phyloP scores from a whole-genome alignment of 2,113 vertebrate genomes.

The Cyanocitta stelleri region DNA sequence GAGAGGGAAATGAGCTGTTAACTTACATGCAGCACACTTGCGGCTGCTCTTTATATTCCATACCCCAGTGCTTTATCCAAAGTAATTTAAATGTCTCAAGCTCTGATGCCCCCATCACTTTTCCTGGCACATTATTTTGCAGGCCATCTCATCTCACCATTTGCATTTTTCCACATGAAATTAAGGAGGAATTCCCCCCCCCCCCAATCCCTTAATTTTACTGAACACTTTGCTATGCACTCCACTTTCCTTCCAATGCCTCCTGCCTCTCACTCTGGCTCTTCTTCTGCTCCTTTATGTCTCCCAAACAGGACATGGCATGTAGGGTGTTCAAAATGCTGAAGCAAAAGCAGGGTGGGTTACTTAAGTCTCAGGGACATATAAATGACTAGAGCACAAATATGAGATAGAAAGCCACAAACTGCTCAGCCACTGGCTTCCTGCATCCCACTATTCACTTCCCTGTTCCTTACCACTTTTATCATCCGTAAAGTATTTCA shows the following conservation, averaged over 20 bases:
- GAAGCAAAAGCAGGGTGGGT: neutral
- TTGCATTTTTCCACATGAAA: slow-evolving; percentile 2
- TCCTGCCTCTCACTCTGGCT: neutral
- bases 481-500: neutral
- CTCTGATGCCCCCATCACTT: slow-evolving; percentile 18
- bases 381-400: neutral
- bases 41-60: neutral
- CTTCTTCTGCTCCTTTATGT: neutral
- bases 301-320: neutral
- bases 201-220: neutral
- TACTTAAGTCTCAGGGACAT: neutral
- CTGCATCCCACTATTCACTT: neutral
- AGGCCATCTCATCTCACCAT: neutral
- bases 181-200: neutral
- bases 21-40: neutral
- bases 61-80: slow-evolving; percentile 10
- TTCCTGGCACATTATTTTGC: neutral
- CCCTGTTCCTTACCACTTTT: neutral
- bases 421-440: neutral
- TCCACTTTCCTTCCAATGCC: neutral
- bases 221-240: neutral
- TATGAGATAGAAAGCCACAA: neutral
- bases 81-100: slow-evolving; percentile 40
- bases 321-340: neutral
- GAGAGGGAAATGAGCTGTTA: slow-evolving; percentile 12